A percentile compares a stretch with the other conserved stretches of the same genome.
phyloP scores from a whole-genome alignment of 1,140 invertebrate species.

The Ceratitis capitata region DNA sequence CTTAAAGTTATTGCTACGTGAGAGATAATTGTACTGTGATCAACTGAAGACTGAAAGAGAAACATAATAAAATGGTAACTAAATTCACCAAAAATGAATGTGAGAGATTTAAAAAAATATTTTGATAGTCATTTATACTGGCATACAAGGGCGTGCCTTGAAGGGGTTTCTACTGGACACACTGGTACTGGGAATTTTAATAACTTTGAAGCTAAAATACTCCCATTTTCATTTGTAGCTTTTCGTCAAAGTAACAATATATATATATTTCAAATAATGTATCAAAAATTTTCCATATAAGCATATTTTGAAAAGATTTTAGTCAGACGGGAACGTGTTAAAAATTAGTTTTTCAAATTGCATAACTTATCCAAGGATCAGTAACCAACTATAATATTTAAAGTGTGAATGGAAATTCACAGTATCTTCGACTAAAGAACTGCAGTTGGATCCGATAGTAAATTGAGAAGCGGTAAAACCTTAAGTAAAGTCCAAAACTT shows the following conservation, averaged over 20 bases:
- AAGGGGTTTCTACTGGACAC: no score
- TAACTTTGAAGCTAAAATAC: slow-evolving; percentile 1
- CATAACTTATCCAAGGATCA: not conserved
- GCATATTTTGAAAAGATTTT: slow-evolving; percentile 34
- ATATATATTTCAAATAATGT: not conserved
- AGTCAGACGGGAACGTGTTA: slow-evolving; percentile 1
- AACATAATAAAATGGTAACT: no score
- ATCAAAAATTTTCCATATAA: slow-evolving; percentile 5
- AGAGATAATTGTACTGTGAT: no score
- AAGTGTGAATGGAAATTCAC: not conserved
- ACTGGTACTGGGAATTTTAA: no score
- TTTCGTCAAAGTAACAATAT: not conserved
- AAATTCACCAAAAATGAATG: no score
- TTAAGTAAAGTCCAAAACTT: no score
- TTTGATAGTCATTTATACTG: no score
- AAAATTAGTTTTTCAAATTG: slow-evolving; percentile 9
- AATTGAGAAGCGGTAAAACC: not conserved
- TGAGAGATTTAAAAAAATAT: no score
- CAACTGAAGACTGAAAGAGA: no score
- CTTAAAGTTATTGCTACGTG: no score
- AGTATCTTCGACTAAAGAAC: not conserved
- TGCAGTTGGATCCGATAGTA: not conserved
- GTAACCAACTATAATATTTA: not conserved
- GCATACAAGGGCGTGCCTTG: no score
- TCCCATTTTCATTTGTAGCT: not conserved